Percentiles rank a stretch among this genome's conserved stretches.
phyloP scores from a whole-genome alignment of 2,888 invertebrate species.

The Dicyrtomina minuta region DNA sequence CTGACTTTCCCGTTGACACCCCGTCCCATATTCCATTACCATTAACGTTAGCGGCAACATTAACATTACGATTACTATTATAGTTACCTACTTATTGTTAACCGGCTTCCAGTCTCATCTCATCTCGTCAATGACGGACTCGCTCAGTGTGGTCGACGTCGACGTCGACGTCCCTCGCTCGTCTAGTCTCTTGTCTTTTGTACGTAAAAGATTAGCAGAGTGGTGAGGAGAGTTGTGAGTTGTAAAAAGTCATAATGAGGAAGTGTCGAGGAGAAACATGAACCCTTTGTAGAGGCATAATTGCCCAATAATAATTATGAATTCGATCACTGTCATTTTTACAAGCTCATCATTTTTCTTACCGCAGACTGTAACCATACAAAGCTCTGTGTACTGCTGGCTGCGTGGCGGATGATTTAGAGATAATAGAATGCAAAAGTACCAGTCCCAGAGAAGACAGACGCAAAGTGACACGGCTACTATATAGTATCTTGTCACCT shows the following conservation, averaged over 20 bases:
- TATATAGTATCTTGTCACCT: no score
- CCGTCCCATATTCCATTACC: slow-evolving; percentile 22
- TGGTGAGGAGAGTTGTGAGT: not conserved
- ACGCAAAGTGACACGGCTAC: no score
- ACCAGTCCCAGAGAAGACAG: no score
- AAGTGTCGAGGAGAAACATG: slow-evolving; percentile 12
- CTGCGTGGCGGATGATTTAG: no score
- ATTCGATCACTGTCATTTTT: slow-evolving; percentile 32
- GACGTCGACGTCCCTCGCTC: not conserved
- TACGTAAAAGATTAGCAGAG: no score
- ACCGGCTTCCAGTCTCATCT: slow-evolving; percentile 10
- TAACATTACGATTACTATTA: slow-evolving; percentile 33
- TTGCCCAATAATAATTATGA: slow-evolving; percentile 34
- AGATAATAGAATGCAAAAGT: no score
- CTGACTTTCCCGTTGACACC: not conserved
- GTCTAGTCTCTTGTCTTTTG: not conserved
- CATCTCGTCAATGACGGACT: not conserved
- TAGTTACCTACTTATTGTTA: slow-evolving; percentile 17
- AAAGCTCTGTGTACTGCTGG: no score
- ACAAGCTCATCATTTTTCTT: slow-evolving; percentile 7
- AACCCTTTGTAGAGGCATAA: slow-evolving; percentile 23
- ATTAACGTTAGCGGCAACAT: slow-evolving; percentile 35
- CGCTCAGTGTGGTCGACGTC: not conserved
- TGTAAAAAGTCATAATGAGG: not conserved
- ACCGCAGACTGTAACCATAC: no score